Base-by-base conservation (phyloP, 2,888 invertebrate species). In the Rhogogaster chlorosoma region DNA sequence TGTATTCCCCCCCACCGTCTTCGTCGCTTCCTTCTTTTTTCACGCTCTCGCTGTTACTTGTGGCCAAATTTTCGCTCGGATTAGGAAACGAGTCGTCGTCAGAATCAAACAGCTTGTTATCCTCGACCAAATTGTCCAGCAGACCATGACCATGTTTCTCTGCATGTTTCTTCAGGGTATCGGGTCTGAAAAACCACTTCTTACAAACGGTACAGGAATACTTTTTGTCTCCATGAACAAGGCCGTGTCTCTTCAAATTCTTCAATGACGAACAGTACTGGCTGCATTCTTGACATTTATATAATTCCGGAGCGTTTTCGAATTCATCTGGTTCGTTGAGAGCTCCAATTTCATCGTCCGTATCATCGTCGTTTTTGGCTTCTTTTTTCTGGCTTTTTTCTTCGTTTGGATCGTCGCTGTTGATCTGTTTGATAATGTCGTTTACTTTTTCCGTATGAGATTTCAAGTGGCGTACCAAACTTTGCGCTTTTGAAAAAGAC, bases 151-250 rank as follows among this genome's bases (percentile, higher is more conserved):
- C 93, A 61, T 93, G 93, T 73, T 92, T 92, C 38, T 93, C 93
- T 0, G 93, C 93, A 53, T 93, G 93, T 84, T 93, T 93, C 67
- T 93, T 93, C 83, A 93, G 86, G 10, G 93, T 93, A 67, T 93
- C 93, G 0, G 93, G 92, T 85, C 93, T 89, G 87, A 92, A 93
- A 64, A 93, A 93, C 92, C 93, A 93, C 83, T 93, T 93, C 86
- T 93, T 92, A 85, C 93, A 93, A 0, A 93, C 93, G 0, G 93
- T 93, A 73, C 93, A 93, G 0, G 93, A 92, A 86, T 93, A 93
- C 84, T 93, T 93, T 78, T 92, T 93, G n/a, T 93, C 93, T 0
- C 93, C 93, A 45, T 93, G 93, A n/a, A 93, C 90, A 2, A 93
- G 88, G 9, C 91, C 85, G 64, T 93, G 93, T 36, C 93, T 88